phyloP scores from a whole-genome alignment of 1,140 invertebrate genomes.

The Agrypnia vestita region DNA sequence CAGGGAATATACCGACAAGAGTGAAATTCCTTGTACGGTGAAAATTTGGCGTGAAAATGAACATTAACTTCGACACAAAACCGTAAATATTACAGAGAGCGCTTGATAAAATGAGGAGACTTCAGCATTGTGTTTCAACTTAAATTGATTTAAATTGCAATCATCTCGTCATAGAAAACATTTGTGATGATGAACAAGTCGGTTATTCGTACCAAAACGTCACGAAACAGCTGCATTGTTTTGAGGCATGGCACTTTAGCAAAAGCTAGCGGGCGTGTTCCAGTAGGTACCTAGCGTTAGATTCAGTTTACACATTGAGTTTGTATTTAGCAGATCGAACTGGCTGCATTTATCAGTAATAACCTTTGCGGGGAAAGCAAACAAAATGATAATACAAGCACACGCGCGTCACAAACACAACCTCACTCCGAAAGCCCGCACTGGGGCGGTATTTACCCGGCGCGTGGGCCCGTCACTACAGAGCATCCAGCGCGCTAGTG shows the following conservation, averaged over 20 bases:
- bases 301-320: constrained; percentile 13
- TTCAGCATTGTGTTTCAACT: too few species aligned
- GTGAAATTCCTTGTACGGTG: constrained; percentile 32
- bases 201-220: constrained; percentile 12
- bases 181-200: not conserved
- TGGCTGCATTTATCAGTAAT: constrained; percentile 11
- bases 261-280: constrained; percentile 35
- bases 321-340: not conserved
- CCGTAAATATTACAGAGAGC: not conserved
- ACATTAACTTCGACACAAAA: not conserved
- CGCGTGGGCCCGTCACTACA: constrained; percentile 28
- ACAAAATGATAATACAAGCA: constrained; percentile 39
- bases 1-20: constrained; percentile 54
- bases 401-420: constrained; percentile 36
- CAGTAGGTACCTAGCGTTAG: not conserved
- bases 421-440: constrained; percentile 33
- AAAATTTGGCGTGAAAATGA: constrained; percentile 16
- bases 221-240: constrained; percentile 39
- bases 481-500: constrained; percentile 38
- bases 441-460: constrained; percentile 36
- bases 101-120: too few species aligned
- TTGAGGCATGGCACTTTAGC: constrained; percentile 33
- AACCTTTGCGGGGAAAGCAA: constrained; percentile 30
- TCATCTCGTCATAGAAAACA: not conserved
- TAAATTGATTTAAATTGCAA: not conserved